Conservation (phyloP, 2,797 vertebrate species). For the Urocyon cinereoargenteus region DNA sequence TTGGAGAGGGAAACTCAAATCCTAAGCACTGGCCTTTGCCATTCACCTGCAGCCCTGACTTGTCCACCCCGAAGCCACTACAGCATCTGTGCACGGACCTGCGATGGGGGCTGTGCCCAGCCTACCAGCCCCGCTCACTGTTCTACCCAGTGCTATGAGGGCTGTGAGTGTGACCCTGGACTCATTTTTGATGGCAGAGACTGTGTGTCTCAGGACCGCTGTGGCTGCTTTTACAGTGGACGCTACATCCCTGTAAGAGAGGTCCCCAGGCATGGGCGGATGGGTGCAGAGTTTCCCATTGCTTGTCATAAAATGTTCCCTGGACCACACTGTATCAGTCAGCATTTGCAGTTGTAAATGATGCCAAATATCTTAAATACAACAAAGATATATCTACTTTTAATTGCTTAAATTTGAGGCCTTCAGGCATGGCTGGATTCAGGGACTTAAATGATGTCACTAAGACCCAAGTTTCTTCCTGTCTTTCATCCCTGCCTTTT, state of each 20-base stretch:
- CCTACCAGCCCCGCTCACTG: constrained; percentile 84
- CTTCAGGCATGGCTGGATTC: background rate
- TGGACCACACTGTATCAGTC: background rate
- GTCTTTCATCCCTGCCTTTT: background rate
- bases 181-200: constrained; percentile 87
- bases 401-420: background rate
- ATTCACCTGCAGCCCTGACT: constrained; percentile 84
- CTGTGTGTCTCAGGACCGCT: constrained; percentile 86
- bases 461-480: background rate
- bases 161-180: constrained; percentile 88
- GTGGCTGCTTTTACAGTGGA: constrained; percentile 89
- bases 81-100: constrained; percentile 84
- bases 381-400: background rate
- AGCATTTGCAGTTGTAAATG: background rate
- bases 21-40: background rate
- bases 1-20: background rate
- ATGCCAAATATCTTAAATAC: background rate
- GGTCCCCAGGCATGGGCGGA: too few species aligned
- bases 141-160: constrained; percentile 86
- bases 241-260: constrained; percentile 87
- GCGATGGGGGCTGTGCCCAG: constrained; percentile 84
- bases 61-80: constrained; percentile 89
- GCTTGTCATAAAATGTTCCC: background rate
- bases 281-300: background rate
- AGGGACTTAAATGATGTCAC: background rate